phyloP scores from a whole-genome alignment of 2,888 invertebrate species.

The Syrista parreyssii region DNA sequence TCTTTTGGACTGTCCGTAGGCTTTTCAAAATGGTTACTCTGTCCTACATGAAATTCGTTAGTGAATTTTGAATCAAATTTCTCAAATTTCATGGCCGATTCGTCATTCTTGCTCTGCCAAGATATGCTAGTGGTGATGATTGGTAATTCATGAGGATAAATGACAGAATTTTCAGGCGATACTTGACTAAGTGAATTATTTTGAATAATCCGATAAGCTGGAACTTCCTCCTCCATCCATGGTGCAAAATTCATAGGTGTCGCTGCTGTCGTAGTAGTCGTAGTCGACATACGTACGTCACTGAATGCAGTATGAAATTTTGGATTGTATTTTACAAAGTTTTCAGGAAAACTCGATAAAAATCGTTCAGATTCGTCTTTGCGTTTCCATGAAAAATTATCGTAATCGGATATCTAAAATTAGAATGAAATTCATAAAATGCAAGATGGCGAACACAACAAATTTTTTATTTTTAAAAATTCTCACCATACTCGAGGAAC shows the following conservation, averaged over 20 bases:
- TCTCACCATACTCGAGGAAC: neutral
- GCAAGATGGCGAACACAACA: constrained; percentile 15
- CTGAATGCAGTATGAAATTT: neutral
- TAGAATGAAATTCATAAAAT: neutral
- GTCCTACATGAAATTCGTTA: neutral
- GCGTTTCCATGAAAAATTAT: neutral
- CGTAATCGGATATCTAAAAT: neutral
- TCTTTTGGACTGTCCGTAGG: neutral
- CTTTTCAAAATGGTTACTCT: neutral
- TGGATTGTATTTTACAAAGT: neutral
- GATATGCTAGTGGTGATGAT: neutral
- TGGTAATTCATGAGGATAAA: neutral
- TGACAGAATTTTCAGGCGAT: neutral
- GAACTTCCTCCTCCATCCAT: neutral
- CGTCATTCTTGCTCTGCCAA: neutral
- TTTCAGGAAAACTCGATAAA: neutral
- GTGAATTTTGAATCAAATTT: neutral
- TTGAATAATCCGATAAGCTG: neutral
- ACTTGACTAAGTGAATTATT: neutral
- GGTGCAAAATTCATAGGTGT: neutral
- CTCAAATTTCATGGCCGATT: neutral
- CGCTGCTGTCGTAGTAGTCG: neutral
- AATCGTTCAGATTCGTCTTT: neutral
- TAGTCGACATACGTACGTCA: neutral
- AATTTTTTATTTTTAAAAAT: constrained; percentile 13